A percentile compares a stretch with the other conserved stretches of the same genome.
phyloP scores from a whole-genome alignment of 2,113 vertebrate species.

The Actinemys pallida region DNA sequence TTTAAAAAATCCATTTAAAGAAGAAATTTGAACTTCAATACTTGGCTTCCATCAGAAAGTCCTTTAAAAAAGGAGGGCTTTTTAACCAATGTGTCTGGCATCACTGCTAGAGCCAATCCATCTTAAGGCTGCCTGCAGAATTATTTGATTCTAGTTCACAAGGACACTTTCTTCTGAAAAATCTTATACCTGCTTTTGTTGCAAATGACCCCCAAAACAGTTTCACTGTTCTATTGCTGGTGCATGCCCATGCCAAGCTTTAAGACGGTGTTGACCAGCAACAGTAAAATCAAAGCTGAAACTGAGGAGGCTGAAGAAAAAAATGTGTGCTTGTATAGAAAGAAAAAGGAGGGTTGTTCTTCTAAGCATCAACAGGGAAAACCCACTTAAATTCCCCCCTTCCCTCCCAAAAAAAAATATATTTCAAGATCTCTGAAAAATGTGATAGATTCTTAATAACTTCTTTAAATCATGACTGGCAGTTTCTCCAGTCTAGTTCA shows the following conservation, averaged over 20 bases:
- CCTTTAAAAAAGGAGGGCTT: background rate
- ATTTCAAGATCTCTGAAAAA: background rate
- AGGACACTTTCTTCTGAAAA: background rate
- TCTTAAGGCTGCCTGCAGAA: conserved; percentile 24
- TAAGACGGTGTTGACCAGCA: background rate
- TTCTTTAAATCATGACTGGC: background rate
- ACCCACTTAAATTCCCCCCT: background rate
- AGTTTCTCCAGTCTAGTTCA: background rate
- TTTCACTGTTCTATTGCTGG: background rate
- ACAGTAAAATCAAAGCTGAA: background rate
- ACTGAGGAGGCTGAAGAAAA: background rate
- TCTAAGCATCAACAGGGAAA: background rate
- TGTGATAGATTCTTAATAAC: background rate
- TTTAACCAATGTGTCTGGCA: background rate
- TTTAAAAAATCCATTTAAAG: too few species aligned
- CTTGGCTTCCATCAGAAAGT: background rate
- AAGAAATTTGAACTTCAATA: background rate
- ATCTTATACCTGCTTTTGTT: background rate
- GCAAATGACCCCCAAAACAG: background rate
- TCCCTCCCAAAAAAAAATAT: background rate
- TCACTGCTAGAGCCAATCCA: background rate
- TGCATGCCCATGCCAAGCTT: background rate
- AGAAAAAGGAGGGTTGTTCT: background rate
- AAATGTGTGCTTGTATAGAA: background rate
- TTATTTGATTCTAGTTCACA: conserved; percentile 26